phyloP scores from a whole-genome alignment of 1,140 invertebrate genomes.

The Panulirus ornatus region DNA sequence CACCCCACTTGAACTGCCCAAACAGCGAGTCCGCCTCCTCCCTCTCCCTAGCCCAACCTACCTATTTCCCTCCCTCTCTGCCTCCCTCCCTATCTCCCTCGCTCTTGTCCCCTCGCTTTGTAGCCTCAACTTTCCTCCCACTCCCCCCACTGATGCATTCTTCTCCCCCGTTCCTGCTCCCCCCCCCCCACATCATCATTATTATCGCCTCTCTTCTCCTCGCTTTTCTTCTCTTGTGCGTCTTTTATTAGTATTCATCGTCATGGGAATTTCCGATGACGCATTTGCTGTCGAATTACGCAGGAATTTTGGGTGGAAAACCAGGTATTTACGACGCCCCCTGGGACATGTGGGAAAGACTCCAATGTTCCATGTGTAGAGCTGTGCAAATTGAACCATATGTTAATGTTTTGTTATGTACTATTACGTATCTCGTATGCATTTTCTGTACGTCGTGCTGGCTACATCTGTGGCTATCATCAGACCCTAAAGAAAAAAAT shows the following conservation, averaged over 20 bases:
- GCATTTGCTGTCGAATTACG: constrained; percentile 32
- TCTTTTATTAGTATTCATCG: constrained; percentile 39
- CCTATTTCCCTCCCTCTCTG: background rate
- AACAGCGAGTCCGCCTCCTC: background rate
- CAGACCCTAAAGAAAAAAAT: too few relatives aligned
- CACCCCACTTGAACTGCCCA: background rate
- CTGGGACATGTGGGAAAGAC: too few relatives aligned
- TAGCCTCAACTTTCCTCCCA: background rate
- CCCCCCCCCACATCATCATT: background rate
- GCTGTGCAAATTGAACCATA: too few relatives aligned
- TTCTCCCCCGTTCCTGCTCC: constrained; percentile 3
- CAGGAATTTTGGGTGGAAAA: background rate
- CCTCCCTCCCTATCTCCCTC: background rate
- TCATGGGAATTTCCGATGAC: constrained; percentile 29
- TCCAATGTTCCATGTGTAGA: too few relatives aligned
- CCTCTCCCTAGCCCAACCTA: background rate
- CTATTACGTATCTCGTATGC: too few relatives aligned
- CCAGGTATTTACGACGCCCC: too few relatives aligned
- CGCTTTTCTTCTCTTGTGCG: constrained; percentile 29
- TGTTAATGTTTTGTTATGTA: too few relatives aligned
- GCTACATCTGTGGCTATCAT: too few relatives aligned
- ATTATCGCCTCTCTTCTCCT: background rate
- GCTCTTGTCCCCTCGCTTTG: constrained; percentile 19
- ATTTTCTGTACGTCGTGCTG: too few relatives aligned
- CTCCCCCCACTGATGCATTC: background rate